These are phyloP conservation scores for Poeciliopsis prolifica DNA, from an alignment of 2,113 vertebrate species.

Conservation along the genomic window DNA sequence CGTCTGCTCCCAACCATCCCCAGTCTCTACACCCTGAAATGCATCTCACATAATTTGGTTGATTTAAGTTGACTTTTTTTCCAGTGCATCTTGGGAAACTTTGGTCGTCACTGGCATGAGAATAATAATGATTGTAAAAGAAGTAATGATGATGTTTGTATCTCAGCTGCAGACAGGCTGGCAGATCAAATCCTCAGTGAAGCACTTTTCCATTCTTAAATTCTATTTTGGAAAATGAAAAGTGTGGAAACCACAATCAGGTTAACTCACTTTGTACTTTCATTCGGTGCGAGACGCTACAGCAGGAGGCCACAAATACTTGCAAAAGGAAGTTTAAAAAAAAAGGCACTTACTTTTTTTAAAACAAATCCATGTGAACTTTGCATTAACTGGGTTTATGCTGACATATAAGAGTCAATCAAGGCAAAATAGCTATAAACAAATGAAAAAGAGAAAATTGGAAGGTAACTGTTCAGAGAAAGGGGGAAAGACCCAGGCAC, in stretches of 20 bases:
- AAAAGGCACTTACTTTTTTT: background rate
- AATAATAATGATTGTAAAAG: background rate
- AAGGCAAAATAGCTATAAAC: background rate
- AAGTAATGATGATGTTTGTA: slow-evolving; percentile 3
- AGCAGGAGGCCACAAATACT: slow-evolving; percentile 19
- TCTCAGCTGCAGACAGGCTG: slow-evolving; percentile 1
- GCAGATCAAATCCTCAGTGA: slow-evolving; percentile 19
- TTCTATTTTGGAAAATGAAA: slow-evolving; percentile 50
- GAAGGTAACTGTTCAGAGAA: slow-evolving; percentile 4
- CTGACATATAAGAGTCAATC: background rate
- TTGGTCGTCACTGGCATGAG: background rate
- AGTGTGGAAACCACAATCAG: slow-evolving; percentile 70
- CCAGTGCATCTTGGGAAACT: background rate
- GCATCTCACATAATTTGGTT: background rate
- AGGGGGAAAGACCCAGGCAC: slow-evolving; percentile 16
- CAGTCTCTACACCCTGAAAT: background rate
- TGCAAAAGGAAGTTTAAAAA: background rate
- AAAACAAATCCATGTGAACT: background rate
- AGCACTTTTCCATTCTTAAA: slow-evolving; percentile 42
- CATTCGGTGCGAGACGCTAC: slow-evolving; percentile 1
- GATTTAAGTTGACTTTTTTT: background rate
- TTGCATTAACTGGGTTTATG: background rate
- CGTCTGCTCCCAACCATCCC: background rate
- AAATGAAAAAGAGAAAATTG: background rate
- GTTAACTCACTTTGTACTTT: slow-evolving; percentile 53